A percentile compares a stretch with the other conserved stretches of the same genome.
phyloP scores from a whole-genome alignment of 1,140 invertebrate species.

The Agrilus planipennis region DNA sequence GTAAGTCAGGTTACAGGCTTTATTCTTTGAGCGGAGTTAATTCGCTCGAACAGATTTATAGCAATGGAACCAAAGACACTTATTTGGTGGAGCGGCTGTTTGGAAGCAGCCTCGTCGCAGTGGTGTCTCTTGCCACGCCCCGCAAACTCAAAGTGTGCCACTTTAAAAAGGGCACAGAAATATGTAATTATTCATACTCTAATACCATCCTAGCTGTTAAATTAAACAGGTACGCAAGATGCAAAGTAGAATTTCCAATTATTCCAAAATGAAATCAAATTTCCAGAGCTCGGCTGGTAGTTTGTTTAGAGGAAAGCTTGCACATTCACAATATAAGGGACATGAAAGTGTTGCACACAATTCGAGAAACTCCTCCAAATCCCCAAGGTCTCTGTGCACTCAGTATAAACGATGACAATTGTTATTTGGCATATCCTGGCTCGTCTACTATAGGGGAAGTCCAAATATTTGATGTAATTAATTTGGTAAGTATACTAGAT shows the following conservation, averaged over 20 bases:
- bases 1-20: constrained; percentile 75
- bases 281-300: constrained; percentile 66
- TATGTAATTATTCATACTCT: constrained; percentile 96
- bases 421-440: constrained; percentile 94
- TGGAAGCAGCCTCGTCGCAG: constrained; percentile 90
- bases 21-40: constrained; percentile 78
- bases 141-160: constrained; percentile 93
- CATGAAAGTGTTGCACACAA: constrained; percentile 98
- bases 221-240: constrained; percentile 80
- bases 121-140: constrained; percentile 85
- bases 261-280: no score
- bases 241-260: no score
- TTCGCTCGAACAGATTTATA: constrained; percentile 77
- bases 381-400: constrained; percentile 84
- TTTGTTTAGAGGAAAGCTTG: constrained; percentile 93
- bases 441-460: constrained; percentile 89
- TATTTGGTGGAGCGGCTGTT: constrained; percentile 93
- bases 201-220: constrained; percentile 95
- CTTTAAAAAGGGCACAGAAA: constrained; percentile 96
- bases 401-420: constrained; percentile 77
- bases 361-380: constrained; percentile 95
- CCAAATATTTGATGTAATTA: constrained; percentile 95
- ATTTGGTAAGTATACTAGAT: constrained; percentile 73
- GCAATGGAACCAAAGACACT: constrained; percentile 72
- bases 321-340: constrained; percentile 99